Evolutionary conservation across 2,113 vertebrate genomes (phyloP).

Genomic region (Taxidea taxus): DNA sequence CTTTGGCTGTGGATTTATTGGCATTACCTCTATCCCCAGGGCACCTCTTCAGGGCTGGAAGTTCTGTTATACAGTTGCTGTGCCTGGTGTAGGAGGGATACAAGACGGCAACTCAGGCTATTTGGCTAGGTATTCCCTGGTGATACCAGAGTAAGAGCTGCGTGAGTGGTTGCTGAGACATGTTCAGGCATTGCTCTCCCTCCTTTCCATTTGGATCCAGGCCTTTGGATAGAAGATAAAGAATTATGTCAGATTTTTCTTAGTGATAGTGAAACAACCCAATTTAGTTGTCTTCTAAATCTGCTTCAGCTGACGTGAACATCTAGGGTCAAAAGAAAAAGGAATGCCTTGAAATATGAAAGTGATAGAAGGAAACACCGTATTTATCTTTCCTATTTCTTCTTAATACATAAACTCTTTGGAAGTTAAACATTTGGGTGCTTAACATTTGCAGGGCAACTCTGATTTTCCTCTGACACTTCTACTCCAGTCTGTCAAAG

Average conservation of each 20-base stretch:
- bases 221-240: slow-evolving; percentile 1
- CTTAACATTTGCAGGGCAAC: not conserved
- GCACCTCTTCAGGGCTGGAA: not conserved
- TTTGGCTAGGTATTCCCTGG: not conserved
- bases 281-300: slow-evolving; percentile 40
- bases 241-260: not conserved
- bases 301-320: not conserved
- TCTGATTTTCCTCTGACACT: not conserved
- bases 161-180: not conserved
- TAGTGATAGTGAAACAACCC: not conserved
- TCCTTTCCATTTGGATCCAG: not conserved
- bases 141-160: not conserved
- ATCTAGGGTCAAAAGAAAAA: not conserved
- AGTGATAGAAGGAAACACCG: not conserved
- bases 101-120: not conserved
- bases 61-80: not conserved
- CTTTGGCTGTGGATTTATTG: not conserved
- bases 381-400: slow-evolving; percentile 36
- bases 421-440: not conserved
- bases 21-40: not conserved
- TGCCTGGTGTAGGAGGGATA: not conserved
- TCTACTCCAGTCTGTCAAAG: not conserved
- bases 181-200: not conserved
- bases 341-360: not conserved
- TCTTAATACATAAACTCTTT: not conserved